A percentile compares a stretch with the other conserved stretches of the same genome.
Conservation (phyloP, 2,113 vertebrate genomes). For the Rhipidura dahli region DNA sequence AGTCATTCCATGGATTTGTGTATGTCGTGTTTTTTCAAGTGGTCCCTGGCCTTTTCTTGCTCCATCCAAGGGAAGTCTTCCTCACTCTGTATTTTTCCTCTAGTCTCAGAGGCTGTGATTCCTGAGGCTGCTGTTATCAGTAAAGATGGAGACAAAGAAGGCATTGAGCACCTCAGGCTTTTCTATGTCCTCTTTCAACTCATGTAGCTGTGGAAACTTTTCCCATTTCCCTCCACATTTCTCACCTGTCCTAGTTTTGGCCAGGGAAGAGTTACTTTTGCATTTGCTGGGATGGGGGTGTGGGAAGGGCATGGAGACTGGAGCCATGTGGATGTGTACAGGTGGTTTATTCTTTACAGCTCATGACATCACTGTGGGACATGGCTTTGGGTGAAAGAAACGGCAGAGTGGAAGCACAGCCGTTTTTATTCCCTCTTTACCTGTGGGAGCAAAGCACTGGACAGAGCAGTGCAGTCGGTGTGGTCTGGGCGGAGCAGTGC, state of each 20-base stretch:
- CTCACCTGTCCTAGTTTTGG: background rate
- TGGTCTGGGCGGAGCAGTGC: background rate
- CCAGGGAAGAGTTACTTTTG: background rate
- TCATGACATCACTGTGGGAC: accelerated
- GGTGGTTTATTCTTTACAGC: background rate
- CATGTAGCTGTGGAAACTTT: background rate
- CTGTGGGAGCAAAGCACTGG: accelerated
- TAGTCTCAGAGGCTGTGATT: accelerated
- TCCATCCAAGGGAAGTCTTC: background rate
- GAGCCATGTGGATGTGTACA: background rate
- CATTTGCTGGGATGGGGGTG: background rate
- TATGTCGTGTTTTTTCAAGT: background rate
- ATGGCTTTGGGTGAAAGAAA: background rate
- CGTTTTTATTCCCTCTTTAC: background rate
- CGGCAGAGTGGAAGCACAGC: background rate
- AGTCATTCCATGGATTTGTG: background rate
- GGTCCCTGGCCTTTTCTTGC: background rate
- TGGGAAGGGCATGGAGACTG: background rate
- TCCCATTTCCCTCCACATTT: background rate
- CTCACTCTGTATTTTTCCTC: background rate
- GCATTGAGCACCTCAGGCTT: background rate
- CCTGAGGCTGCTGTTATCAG: background rate
- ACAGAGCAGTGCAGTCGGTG: background rate
- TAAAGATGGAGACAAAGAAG: background rate
- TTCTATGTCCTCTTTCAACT: background rate